A percentile compares a stretch with the other conserved stretches of the same genome.
Evolutionary conservation across 2,888 invertebrate genomes (phyloP).

Genomic region (Pachliopta kotzebuea): DNA sequence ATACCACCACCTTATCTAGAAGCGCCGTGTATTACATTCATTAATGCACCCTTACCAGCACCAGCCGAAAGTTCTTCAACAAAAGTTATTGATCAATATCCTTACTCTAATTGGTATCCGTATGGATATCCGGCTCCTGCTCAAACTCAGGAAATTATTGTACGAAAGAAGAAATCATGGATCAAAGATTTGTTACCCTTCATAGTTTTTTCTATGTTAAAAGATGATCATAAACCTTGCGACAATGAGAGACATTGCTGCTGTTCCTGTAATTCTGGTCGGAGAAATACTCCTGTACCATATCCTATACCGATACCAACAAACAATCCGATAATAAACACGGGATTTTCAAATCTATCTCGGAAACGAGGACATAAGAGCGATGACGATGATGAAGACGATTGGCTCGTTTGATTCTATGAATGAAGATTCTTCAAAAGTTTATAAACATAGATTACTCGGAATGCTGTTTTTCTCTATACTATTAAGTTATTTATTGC

Average conservation of each 20-base stretch:
- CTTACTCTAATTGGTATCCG: conserved; percentile 21
- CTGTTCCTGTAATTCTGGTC: conserved; percentile 35
- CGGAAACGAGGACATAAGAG: conserved; percentile 29
- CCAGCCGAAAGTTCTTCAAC: conserved; percentile 18
- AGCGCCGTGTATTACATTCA: conserved; percentile 41
- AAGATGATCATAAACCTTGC: conserved; percentile 38
- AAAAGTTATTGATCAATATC: conserved; percentile 27
- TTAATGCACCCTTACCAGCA: conserved; percentile 38
- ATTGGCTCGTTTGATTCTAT: conserved; percentile 3
- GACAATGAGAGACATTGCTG: conserved; percentile 36
- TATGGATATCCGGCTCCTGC: conserved; percentile 34
- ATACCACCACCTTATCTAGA: conserved; percentile 44
- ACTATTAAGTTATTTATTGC: conserved; percentile 16
- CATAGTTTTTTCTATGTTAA: conserved; percentile 46
- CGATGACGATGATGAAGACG: conserved; percentile 13
- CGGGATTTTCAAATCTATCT: conserved; percentile 31
- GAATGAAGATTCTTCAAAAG: not conserved
- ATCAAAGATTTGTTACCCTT: conserved; percentile 48
- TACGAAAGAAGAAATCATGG: conserved; percentile 42
- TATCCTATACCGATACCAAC: conserved; percentile 52
- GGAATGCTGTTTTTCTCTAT: not conserved
- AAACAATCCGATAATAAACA: conserved; percentile 44
- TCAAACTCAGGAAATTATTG: conserved; percentile 40
- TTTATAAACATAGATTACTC: not conserved
- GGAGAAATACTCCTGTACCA: conserved; percentile 44